Conservation (phyloP, 2,888 invertebrate species). For the Rhingia rostrata region DNA sequence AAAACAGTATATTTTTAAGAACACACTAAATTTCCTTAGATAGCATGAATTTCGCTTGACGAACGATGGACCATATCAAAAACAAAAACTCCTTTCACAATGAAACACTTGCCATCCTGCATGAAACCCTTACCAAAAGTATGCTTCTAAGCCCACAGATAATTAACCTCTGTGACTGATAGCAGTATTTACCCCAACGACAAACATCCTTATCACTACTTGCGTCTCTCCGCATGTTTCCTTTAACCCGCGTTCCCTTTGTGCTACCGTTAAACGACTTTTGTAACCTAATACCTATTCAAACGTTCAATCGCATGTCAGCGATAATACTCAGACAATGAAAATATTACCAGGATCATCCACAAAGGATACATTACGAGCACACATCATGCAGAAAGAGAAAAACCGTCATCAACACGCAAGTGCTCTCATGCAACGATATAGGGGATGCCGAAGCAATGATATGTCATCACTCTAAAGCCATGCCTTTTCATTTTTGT, state of each 20-base stretch:
- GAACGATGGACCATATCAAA: background rate
- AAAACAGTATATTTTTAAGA: background rate
- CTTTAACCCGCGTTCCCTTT: slow-evolving; percentile 11
- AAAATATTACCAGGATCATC: background rate
- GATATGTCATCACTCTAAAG: slow-evolving; percentile 1
- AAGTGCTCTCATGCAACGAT: slow-evolving; percentile 17
- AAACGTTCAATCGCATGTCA: slow-evolving; percentile 35
- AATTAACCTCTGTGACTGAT: slow-evolving; percentile 38
- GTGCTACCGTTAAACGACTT: slow-evolving; percentile 44
- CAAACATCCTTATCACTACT: slow-evolving; percentile 33
- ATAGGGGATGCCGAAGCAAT: slow-evolving; percentile 1
- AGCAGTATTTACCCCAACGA: slow-evolving; percentile 23
- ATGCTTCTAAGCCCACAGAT: background rate
- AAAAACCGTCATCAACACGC: slow-evolving; percentile 34
- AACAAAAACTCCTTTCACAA: no score
- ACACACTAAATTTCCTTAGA: background rate
- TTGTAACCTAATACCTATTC: slow-evolving; percentile 40
- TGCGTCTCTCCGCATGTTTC: slow-evolving; percentile 18
- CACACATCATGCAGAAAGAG: background rate
- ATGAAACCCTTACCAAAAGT: no score
- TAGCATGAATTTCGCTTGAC: background rate
- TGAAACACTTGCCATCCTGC: no score
- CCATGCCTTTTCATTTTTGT: background rate
- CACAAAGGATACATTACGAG: background rate
- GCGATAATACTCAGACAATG: slow-evolving; percentile 8